Conservation (phyloP, 2,888 invertebrate genomes). For the Helleia helle region DNA sequence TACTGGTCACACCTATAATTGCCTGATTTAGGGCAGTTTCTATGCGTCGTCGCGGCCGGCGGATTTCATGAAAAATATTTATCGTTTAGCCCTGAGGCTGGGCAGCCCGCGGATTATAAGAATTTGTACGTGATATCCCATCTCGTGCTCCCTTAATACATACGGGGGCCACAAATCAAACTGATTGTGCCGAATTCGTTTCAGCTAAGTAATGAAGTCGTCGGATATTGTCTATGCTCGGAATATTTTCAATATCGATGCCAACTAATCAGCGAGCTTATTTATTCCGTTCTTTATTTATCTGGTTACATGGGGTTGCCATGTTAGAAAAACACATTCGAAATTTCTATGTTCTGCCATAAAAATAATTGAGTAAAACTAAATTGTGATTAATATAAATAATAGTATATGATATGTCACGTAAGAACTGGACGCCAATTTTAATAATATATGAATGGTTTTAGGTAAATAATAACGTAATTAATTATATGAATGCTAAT, state of each 20-base stretch:
- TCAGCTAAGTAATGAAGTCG: conserved; percentile 15
- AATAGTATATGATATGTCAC: too few relatives aligned
- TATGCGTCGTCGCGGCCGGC: conserved; percentile 51
- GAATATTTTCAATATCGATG: conserved; percentile 2
- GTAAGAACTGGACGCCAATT: not conserved
- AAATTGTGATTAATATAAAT: too few relatives aligned
- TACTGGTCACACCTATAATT: conserved; percentile 67
- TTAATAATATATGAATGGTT: conserved; percentile 9
- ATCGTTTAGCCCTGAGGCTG: conserved; percentile 45
- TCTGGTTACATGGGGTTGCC: not conserved
- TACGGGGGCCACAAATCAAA: conserved; percentile 20
- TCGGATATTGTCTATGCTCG: conserved; percentile 7
- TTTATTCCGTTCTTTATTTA: not conserved
- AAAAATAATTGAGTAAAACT: too few relatives aligned
- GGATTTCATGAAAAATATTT: conserved; percentile 71
- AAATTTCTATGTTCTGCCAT: too few relatives aligned
- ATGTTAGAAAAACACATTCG: too few relatives aligned
- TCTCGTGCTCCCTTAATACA: conserved; percentile 19
- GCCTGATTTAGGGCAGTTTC: conserved; percentile 69
- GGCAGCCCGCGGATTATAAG: conserved; percentile 57
- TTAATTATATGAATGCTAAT: conserved; percentile 22
- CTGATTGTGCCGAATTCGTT: conserved; percentile 14
- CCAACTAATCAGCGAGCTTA: conserved; percentile 2
- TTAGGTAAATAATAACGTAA: conserved; percentile 22
- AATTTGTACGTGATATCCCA: conserved; percentile 59